Base-by-base conservation (phyloP, 2,113 vertebrate species). In the Pygathrix nemaeus region DNA sequence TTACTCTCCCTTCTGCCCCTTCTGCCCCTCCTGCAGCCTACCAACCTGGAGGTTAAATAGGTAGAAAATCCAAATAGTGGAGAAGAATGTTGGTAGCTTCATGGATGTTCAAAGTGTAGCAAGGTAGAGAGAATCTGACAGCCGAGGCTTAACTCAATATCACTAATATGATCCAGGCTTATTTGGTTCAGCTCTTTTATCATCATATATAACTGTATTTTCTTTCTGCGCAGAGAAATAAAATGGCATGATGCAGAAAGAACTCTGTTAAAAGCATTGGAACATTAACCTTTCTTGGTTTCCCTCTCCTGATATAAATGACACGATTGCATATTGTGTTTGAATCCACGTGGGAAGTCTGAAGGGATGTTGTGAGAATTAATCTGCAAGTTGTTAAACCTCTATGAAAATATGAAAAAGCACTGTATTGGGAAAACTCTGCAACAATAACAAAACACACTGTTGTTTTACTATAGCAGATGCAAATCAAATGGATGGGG, bases 281-380 rank as follows among this genome's bases (percentile, higher is more conserved):
- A 93, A 92, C 59, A 94, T 96, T 97, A 97, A 90, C 78, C 88
- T 95, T 96, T 96, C 86, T 96, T 95, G 38, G 76, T 98, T 96
- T 97, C 52, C 96, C 84, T 95, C 43, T 88, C 88, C 52, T 85
- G 72, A 91, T 94, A 81, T 70, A 94, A 97, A 95, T 91, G 93
- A 76, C 38, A 94, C 93, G 95, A 80, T 94, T 96, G 57, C 64
- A 84, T 96, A 89, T 94, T 96, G 66, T 88, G 43, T 96, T 95
- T 95, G 72, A 93, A 83, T 96, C 78, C 30, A 91, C 1, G 9
- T 52, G 76, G 75, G 35, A 91, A 95, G 73, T 88, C 89, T 80
- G 30, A 96, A 91, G 68, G 10, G 61, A 68, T 95, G 68, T 92
- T 97, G 45, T 91, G 81, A 97, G 95, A 96, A 88, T 95, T 97